These are phyloP conservation scores for Leptinotarsa rubiginosa DNA, from an alignment of 2,888 invertebrate species.

Conservation along the genomic window DNA sequence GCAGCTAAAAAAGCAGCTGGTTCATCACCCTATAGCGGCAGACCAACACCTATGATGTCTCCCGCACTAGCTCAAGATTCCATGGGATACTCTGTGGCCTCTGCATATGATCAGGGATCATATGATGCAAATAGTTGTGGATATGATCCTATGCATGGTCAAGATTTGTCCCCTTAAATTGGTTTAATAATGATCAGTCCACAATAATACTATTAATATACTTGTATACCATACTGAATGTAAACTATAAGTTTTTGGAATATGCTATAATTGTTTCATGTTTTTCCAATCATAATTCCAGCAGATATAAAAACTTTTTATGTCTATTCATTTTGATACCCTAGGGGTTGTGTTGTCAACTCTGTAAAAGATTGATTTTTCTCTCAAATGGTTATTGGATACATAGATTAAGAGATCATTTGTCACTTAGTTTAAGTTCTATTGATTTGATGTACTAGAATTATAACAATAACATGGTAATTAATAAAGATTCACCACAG, in stretches of 20 bases:
- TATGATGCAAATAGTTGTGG: conserved; percentile 92
- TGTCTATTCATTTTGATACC: not conserved
- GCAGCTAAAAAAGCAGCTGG: conserved; percentile 98
- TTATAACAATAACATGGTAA: not conserved
- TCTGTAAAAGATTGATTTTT: not conserved
- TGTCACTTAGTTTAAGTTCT: not conserved
- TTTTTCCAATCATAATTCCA: conserved; percentile 3
- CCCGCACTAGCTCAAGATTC: conserved; percentile 93
- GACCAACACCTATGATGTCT: conserved; percentile 95
- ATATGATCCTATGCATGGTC: conserved; percentile 89
- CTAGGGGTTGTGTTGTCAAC: not conserved
- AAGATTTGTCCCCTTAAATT: conserved; percentile 77
- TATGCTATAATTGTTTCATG: conserved; percentile 35
- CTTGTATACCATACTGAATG: conserved; percentile 34
- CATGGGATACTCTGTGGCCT: conserved; percentile 93
- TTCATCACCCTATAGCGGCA: conserved; percentile 80
- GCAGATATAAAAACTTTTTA: not conserved
- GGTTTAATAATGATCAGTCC: conserved; percentile 29
- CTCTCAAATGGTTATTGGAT: not conserved
- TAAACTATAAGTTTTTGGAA: conserved; percentile 36
- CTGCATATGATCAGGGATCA: conserved; percentile 90
- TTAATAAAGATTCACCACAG: conserved; percentile 2
- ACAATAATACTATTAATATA: conserved; percentile 26
- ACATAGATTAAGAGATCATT: not conserved
- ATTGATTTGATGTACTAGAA: not conserved